A percentile compares a stretch with the other conserved stretches of the same genome.
Conservation (phyloP, 92 coral and sea anemone genomes). For the Desmophyllum pertusum region DNA sequence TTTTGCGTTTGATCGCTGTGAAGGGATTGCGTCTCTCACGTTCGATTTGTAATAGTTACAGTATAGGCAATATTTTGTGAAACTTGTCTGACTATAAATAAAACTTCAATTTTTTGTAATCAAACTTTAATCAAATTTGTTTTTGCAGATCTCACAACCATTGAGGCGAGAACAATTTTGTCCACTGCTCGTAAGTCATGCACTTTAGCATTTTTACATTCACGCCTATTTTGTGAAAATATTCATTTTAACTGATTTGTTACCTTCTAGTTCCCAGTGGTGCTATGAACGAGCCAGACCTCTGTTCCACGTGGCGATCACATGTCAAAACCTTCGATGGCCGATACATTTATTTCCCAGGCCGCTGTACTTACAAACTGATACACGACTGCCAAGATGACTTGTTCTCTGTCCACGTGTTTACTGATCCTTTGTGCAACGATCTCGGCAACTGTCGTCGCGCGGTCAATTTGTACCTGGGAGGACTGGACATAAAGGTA, state of each 20-base stretch:
- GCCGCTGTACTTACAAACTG: slow-evolving; percentile 94
- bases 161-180: slow-evolving; percentile 15
- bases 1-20: too few species aligned
- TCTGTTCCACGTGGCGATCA: slow-evolving; percentile 86
- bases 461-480: slow-evolving; percentile 83
- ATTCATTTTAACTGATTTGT: neutral
- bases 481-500: slow-evolving; percentile 86
- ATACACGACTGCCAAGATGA: slow-evolving; percentile 87
- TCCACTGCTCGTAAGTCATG: slow-evolving; percentile 16
- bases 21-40: too few species aligned
- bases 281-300: slow-evolving; percentile 76
- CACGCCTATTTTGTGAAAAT: neutral
- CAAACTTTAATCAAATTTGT: neutral
- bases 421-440: slow-evolving; percentile 67
- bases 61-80: neutral
- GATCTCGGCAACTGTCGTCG: slow-evolving; percentile 65
- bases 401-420: slow-evolving; percentile 87
- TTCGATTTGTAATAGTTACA: too few species aligned
- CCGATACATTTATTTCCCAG: slow-evolving; percentile 82
- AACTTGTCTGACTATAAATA: too few species aligned
- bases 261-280: slow-evolving; percentile 12
- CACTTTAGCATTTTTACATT: neutral
- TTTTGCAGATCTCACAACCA: neutral
- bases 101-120: neutral
- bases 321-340: slow-evolving; percentile 91